Percentiles rank a stretch among this genome's conserved stretches.
These are phyloP conservation scores for Meghimatium bilineatum DNA, from an alignment of 2,888 invertebrate genomes.

Conservation along the genomic window DNA sequence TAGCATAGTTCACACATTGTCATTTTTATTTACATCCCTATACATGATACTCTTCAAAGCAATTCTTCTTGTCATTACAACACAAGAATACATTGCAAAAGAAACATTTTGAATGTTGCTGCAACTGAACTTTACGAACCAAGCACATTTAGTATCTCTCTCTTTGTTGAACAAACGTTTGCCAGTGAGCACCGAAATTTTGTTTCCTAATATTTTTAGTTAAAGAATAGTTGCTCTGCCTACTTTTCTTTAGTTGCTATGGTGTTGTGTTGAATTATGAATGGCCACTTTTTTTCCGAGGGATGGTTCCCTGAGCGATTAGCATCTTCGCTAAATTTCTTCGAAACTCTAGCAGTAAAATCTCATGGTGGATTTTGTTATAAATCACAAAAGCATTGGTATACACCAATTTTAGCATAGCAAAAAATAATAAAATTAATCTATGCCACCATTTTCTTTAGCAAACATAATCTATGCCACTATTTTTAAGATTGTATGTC, in stretches of 20 bases:
- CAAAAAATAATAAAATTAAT: too few species aligned
- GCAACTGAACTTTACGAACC: slow-evolving; percentile 2
- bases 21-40: too few species aligned
- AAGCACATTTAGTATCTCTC: slow-evolving; percentile 7
- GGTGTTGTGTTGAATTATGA: background rate
- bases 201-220: too few species aligned
- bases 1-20: too few species aligned
- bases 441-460: too few species aligned
- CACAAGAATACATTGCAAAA: too few species aligned
- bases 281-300: background rate
- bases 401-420: background rate
- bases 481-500: too few species aligned
- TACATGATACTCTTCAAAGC: slow-evolving; percentile 15
- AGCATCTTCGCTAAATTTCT: too few species aligned
- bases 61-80: too few species aligned
- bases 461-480: too few species aligned
- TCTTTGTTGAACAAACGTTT: background rate
- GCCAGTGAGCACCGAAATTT: slow-evolving; percentile 17
- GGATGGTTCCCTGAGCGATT: too few species aligned
- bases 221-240: background rate
- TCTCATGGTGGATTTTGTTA: slow-evolving; percentile 2
- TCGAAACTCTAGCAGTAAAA: background rate
- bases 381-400: slow-evolving; percentile 16
- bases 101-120: too few species aligned
- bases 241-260: background rate